Conservation (phyloP, 2,113 vertebrate species). For the Hippopotamus amphibius region DNA sequence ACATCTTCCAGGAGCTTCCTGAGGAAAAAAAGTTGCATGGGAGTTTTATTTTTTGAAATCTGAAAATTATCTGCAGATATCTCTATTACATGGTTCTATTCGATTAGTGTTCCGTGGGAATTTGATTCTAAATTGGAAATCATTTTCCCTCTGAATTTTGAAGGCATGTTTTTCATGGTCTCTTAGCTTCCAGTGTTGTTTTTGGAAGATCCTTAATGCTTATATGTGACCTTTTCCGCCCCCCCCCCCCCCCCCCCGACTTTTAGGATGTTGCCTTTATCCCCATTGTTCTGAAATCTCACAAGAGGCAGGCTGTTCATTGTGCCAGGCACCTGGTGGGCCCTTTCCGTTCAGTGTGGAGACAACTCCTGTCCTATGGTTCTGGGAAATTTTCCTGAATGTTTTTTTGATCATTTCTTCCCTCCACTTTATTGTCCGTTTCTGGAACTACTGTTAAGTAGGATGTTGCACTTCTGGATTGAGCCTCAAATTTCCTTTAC, state of each 20-base stretch:
- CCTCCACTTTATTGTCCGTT: neutral
- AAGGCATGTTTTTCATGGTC: neutral
- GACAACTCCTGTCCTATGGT: neutral
- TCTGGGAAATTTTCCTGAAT: neutral
- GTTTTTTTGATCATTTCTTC: neutral
- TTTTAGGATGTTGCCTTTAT: neutral
- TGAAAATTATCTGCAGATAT: neutral
- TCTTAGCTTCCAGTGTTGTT: neutral
- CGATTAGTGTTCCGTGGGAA: neutral
- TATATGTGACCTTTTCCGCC: neutral
- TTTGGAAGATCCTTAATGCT: neutral
- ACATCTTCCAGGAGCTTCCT: neutral
- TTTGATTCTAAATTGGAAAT: neutral
- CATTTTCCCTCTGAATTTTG: neutral
- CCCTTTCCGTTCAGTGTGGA: neutral
- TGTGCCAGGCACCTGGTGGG: neutral
- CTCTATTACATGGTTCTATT: neutral
- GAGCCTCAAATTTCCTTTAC: neutral
- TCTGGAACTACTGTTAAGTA: neutral
- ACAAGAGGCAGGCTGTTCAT: neutral
- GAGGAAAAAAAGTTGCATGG: neutral
- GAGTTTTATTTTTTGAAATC: neutral
- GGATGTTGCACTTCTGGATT: neutral
- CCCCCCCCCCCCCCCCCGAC: too few species aligned
- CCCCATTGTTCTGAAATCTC: neutral